Base-by-base conservation (phyloP, 2,888 invertebrate genomes). In the Stramonita haemastoma region DNA sequence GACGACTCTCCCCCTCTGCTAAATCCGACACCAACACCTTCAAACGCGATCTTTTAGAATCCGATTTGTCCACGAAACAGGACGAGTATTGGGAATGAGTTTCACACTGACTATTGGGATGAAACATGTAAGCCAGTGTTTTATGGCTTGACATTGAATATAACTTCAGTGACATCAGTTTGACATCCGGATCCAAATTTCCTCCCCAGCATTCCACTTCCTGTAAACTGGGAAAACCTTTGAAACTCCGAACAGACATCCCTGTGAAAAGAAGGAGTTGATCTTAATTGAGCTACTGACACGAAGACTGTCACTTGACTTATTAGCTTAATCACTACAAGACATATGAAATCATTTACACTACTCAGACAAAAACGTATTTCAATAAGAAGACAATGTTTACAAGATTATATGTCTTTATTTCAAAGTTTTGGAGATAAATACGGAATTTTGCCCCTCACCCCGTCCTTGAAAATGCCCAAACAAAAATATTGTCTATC, bases 151-250 rank as follows among this genome's bases (percentile, higher is more conserved):
- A 13, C 5, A 36, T 34, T 36, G 26, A 19, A 15, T 29, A 77
- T 22, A 87, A 15, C n/a, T 22, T 46, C 29, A 87, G 77, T 29
- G 87, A 70, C 70, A 87, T 2, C 36, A 87, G 34, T 13, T 36
- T 46, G 36, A 77, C 77, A 15, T 87, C 87, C 77, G 46, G 73
- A 1, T 26, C 46, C n/a, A 73, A n/a, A 36, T 26, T 19, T 36
- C 77, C 46, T n/a, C 87, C 87, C 46, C 46, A 73, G 36, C 87
- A 87, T 32, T 87, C 87, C 77, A 87, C 87, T 77, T 87, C 87
- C 36, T 87, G 87, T 77, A 87, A 26, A 73, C 77, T 87, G 73
- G 36, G 73, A 26, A 87, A 66, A 17, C 77, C 77, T 87, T 73
- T 32, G 46, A 87, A 87, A 34, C 70, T 32, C 19, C 86, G 86